phyloP scores from a whole-genome alignment of 2,797 vertebrate genomes.

The Takifugu rubripes region DNA sequence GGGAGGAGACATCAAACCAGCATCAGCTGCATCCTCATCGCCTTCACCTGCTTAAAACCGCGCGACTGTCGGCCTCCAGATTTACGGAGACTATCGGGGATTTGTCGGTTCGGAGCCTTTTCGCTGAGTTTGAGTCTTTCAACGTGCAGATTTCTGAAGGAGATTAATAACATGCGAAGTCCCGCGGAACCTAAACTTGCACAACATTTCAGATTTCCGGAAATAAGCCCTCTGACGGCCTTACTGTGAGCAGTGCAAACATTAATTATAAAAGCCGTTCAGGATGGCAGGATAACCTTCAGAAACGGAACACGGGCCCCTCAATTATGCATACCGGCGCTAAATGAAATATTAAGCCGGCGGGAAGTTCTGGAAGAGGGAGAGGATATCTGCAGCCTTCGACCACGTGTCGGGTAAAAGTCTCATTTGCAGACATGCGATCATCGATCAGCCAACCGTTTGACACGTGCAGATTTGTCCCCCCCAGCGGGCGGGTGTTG shows the following conservation, averaged over 20 bases:
- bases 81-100: not conserved
- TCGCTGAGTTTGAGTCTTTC: conserved; percentile 2
- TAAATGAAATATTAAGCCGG: conserved; percentile 53
- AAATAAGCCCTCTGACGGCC: conserved; percentile 23
- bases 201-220: not conserved
- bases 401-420: conserved; percentile 39
- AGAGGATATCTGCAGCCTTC: conserved; percentile 15
- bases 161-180: conserved; percentile 13
- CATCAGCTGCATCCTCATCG: not conserved
- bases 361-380: conserved; percentile 6
- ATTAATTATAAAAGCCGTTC: conserved; percentile 36
- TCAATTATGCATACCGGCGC: conserved; percentile 50
- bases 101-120: conserved; percentile 4
- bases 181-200: conserved; percentile 13
- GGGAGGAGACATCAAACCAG: not conserved
- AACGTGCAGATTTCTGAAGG: conserved; percentile 23
- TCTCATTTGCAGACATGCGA: not conserved
- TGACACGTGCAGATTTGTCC: conserved; percentile 17
- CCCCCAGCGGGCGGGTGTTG: conserved; percentile 31
- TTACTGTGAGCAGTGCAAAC: conserved; percentile 9
- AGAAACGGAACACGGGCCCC: conserved; percentile 29
- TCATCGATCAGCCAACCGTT: no score
- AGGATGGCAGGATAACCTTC: conserved; percentile 36
- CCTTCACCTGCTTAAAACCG: not conserved
- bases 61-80: no score